Evolutionary conservation across 2,888 invertebrate genomes (phyloP).

Genomic region (Leucophenga montana): DNA sequence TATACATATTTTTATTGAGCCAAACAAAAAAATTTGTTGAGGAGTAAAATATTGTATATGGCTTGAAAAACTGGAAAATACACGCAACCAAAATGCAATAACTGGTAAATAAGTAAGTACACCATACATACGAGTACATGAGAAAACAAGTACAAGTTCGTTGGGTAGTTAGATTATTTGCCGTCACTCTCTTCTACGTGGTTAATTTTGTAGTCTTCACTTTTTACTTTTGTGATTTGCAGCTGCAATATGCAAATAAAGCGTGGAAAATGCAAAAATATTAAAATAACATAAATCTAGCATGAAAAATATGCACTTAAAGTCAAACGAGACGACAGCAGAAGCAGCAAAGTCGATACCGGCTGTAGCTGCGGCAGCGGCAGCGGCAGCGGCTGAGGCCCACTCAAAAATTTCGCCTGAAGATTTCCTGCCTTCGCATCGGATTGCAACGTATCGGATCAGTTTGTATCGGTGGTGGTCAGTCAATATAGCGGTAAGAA

Average conservation of each 20-base stretch:
- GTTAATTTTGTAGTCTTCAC: no score
- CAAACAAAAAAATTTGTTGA: no score
- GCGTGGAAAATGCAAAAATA: constrained; percentile 36
- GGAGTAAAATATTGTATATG: no score
- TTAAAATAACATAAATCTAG: constrained; percentile 51
- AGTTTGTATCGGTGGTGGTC: background rate
- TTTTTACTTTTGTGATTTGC: background rate
- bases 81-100: no score
- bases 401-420: constrained; percentile 25
- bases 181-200: no score
- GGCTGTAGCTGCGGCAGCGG: constrained; percentile 12
- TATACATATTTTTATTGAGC: no score
- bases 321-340: constrained; percentile 29
- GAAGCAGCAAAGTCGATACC: no score
- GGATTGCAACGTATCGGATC: background rate
- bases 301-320: constrained; percentile 51
- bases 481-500: background rate
- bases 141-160: no score
- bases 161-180: no score
- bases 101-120: no score
- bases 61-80: no score
- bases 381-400: background rate
- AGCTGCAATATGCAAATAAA: constrained; percentile 46
- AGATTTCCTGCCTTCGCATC: constrained; percentile 17
- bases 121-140: no score